Evolutionary conservation across 2,113 vertebrate genomes (phyloP), one percentile per base, ranked within the genome.

Genomic region (Tragelaphus buxtoni): DNA sequence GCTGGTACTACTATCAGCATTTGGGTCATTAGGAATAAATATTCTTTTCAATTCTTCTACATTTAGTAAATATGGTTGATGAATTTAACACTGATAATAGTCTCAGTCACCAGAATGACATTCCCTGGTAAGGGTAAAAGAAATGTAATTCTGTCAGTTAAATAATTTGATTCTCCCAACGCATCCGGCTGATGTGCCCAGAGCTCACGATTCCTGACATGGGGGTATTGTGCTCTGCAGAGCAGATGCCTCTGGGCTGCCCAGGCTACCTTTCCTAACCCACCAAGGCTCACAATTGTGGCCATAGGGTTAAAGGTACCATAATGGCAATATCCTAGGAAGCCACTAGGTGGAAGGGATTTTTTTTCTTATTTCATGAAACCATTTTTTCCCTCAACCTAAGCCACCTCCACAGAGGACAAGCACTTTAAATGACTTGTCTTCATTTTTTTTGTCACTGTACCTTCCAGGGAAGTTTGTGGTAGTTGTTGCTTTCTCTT

Each of bases 291-390:
- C 49, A 77, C 53, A 47, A 20, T 9, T 76, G 35, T 47, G 80
- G 45, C 30, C 56, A 61, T 61, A 30, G 14, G 1, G 45, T 85
- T 88, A 61, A 91, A 85, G 85, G 2, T n/a, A 82, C 51, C 32
- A 0, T 35, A 24, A 84, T 61, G 60, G 30, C 13, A 91, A 88
- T 85, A 76, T 76, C 60, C 39, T 45, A 94, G 77, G 84, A 95
- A 91, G 30, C 53, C 79, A 91, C 88, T 85, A 89, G 77, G 47
- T 81, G 35, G 72, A 94, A 95, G 14, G 83, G 24, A 90, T 42
- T 95, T 88, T 79, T 61, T 51, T 60, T 77, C 65, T 94, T 39
- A 56, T 76, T 96, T 76, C 76, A 63, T 24, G 51, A 90, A 18
- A 95, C 7, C 7, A 87, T 85, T 58, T n/a, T 9, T 93, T 87